Base-by-base conservation (phyloP, 2,888 invertebrate species). In the Rhagophthalmus giganteus region DNA sequence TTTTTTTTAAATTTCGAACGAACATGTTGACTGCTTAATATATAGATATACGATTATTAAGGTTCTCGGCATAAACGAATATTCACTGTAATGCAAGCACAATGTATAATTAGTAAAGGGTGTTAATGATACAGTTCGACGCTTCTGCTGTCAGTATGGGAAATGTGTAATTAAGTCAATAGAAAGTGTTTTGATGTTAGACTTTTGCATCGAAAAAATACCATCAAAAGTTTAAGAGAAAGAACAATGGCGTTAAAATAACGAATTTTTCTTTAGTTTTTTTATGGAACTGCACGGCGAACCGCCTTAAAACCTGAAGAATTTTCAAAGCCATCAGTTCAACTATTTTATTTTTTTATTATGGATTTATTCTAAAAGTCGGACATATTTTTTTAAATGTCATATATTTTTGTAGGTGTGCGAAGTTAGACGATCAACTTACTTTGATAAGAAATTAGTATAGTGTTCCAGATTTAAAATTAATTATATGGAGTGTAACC, bases 111-210 rank as follows among this genome's bases (percentile, higher is more conserved):
- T 52, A 52, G 28, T 11, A 40, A 47, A 52, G 46, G 46, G 52
- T 52, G 52, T 52, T 52, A 52, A 52, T 52, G 40, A 52, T 40
- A 52, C 40, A 45, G 51, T 40, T 41, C 38, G 34, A 51, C 51
- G 40, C 45, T 20, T 45, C 25, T 35, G 12, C 39, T 51, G 51
- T 39, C 45, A 45, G 40, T 46, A n/a, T 32, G 15, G 40, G 37
- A 46, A 39, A 11, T 46, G 30, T 46, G 25, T 30, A 38, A 46
- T 46, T 46, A 46, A 46, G 31, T 16, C 20, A 30, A 12, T 30
- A 45, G 24, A 30, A 39, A 16, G 16, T n/a, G 20, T 20, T 20
- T 12, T 32, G 32, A 13, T 14, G 32, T 14, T 32, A 15, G n/a
- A 14, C 6, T 14, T 27, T 27, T 24, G 5, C 14, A n/a, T 15